phyloP scores from a whole-genome alignment of 2,797 vertebrate species.

The Gymnothorax javanicus region DNA sequence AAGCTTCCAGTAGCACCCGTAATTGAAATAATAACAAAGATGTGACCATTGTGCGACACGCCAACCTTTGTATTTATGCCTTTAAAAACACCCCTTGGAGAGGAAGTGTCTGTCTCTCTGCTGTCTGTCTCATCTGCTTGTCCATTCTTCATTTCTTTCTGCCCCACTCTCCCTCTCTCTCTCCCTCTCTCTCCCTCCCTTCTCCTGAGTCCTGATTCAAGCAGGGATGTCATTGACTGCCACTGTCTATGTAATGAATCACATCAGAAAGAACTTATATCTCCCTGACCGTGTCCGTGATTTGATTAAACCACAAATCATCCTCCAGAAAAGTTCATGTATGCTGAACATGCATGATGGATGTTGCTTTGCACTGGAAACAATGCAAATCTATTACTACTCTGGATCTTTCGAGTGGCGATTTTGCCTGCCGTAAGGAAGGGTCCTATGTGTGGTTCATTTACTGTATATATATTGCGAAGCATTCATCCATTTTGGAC shows the following conservation, averaged over 20 bases:
- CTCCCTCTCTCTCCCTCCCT: not conserved
- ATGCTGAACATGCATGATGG: not conserved
- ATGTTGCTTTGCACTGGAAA: not conserved
- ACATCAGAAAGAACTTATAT: not conserved
- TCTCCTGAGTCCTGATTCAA: not conserved
- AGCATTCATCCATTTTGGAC: not conserved
- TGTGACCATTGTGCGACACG: not conserved
- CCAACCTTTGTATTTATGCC: not conserved
- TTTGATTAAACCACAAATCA: not conserved
- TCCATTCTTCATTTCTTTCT: not conserved
- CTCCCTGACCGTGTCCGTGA: not conserved
- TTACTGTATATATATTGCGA: not conserved
- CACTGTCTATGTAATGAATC: not conserved
- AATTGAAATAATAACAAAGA: not conserved
- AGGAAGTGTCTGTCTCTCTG: no score
- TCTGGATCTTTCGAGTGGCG: not conserved
- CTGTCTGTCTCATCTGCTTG: no score
- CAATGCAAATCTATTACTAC: not conserved
- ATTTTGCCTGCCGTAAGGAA: no score
- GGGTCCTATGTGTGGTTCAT: not conserved
- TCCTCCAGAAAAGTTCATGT: not conserved
- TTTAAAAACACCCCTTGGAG: not conserved
- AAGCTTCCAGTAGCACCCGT: not conserved
- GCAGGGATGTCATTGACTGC: not conserved
- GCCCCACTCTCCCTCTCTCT: not conserved